Conservation (phyloP, 1,140 invertebrate species). For the Bombus cullumanus region DNA sequence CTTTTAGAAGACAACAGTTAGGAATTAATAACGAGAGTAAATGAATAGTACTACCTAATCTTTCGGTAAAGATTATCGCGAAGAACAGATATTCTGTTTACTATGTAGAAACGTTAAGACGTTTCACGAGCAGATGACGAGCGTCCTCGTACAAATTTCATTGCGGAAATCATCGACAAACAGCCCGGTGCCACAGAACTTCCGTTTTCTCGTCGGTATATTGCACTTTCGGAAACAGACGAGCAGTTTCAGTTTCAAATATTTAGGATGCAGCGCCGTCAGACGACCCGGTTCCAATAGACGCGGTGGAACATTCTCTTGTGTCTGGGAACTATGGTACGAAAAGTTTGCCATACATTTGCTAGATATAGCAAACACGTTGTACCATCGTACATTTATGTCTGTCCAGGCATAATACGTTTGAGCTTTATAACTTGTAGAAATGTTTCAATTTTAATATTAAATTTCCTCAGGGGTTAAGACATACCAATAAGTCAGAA, state of each 20-base stretch:
- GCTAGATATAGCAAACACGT: background rate
- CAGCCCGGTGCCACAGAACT: background rate
- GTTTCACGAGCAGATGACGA: background rate
- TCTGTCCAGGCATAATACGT: background rate
- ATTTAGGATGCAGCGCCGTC: constrained; percentile 26
- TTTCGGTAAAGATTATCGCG: background rate
- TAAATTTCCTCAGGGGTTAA: background rate
- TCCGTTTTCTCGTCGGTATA: background rate
- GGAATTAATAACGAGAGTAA: too few species aligned
- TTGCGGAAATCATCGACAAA: constrained; percentile 5
- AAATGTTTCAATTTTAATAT: background rate
- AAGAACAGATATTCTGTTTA: background rate
- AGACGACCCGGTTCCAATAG: background rate
- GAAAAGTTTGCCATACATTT: background rate
- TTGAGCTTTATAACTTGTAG: background rate
- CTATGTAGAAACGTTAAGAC: background rate
- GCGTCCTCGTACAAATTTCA: background rate
- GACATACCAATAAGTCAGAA: background rate
- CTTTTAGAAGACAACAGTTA: too few species aligned
- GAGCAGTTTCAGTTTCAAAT: constrained; percentile 24
- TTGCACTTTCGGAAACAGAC: constrained; percentile 7
- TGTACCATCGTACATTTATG: background rate
- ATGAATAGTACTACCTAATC: too few species aligned
- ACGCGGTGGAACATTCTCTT: background rate
- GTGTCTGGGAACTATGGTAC: background rate